A percentile compares a stretch with the other conserved stretches of the same genome.
phyloP scores from a whole-genome alignment of 2,888 invertebrate species.

The Agriopis aurantiaria region DNA sequence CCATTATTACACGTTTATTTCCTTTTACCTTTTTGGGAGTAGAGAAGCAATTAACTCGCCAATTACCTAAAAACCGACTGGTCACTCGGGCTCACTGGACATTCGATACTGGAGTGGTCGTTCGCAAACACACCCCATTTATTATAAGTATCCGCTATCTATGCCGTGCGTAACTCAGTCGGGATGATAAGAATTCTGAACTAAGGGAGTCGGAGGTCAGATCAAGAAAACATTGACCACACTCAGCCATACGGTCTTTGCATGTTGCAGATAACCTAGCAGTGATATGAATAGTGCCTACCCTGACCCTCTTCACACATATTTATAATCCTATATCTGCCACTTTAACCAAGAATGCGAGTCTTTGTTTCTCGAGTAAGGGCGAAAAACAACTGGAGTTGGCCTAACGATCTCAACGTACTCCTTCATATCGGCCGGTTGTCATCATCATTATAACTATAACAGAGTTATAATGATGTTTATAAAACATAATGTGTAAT shows the following conservation, averaged over 20 bases:
- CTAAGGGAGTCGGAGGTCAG: slow-evolving; percentile 73
- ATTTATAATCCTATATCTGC: slow-evolving; percentile 56
- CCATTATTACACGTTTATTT: slow-evolving; percentile 32
- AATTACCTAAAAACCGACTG: slow-evolving; percentile 57
- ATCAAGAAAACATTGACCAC: slow-evolving; percentile 75
- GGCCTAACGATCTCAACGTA: slow-evolving; percentile 51
- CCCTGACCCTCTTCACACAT: slow-evolving; percentile 65
- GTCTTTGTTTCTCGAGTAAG: slow-evolving; percentile 28
- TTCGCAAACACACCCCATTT: slow-evolving; percentile 80
- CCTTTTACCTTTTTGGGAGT: not conserved
- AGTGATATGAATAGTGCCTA: slow-evolving; percentile 57
- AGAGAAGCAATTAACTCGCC: slow-evolving; percentile 43
- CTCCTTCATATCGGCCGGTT: slow-evolving; percentile 62
- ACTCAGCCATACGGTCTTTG: slow-evolving; percentile 67
- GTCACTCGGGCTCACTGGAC: slow-evolving; percentile 63
- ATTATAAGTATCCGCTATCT: slow-evolving; percentile 81
- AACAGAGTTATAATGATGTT: slow-evolving; percentile 75
- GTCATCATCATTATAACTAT: too few relatives aligned
- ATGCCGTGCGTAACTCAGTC: slow-evolving; percentile 72
- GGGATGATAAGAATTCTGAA: slow-evolving; percentile 71
- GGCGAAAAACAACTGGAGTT: slow-evolving; percentile 40
- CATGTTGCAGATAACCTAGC: slow-evolving; percentile 78
- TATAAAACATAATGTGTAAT: slow-evolving; percentile 61
- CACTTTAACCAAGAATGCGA: slow-evolving; percentile 49
- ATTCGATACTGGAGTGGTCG: slow-evolving; percentile 71